Conservation (phyloP, 2,888 invertebrate species). For the Cosmia trapezina region DNA sequence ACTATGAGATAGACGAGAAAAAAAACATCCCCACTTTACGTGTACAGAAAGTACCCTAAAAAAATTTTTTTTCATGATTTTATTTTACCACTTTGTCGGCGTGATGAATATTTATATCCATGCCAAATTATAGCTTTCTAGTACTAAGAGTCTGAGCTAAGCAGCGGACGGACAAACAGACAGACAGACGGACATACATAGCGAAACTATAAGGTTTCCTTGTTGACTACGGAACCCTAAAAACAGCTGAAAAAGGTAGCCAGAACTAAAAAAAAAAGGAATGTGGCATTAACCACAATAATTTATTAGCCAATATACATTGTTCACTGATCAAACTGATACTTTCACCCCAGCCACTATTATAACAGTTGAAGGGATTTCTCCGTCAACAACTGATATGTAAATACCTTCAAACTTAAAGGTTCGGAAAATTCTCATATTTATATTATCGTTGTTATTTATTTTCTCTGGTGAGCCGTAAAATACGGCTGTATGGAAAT, state of each 20-base stretch:
- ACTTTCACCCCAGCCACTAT: conserved; percentile 78
- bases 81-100: too few relatives aligned
- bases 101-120: too few relatives aligned
- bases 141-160: too few relatives aligned
- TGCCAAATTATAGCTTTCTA: too few relatives aligned
- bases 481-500: conserved; percentile 89
- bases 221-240: too few relatives aligned
- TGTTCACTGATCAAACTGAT: conserved; percentile 52
- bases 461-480: conserved; percentile 88
- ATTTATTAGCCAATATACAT: not conserved
- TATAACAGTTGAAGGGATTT: conserved; percentile 82
- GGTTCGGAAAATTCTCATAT: conserved; percentile 86
- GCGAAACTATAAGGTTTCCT: too few relatives aligned
- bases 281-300: not conserved
- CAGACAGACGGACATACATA: too few relatives aligned
- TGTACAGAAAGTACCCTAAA: too few relatives aligned
- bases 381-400: conserved; percentile 88
- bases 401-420: conserved; percentile 85
- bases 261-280: not conserved
- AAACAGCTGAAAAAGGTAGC: not conserved
- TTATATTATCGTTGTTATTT: conserved; percentile 88
- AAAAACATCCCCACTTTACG: too few relatives aligned
- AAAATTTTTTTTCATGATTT: too few relatives aligned
- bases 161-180: too few relatives aligned
- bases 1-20: too few relatives aligned